These are phyloP conservation scores for Synanceia verrucosa DNA, from an alignment of 2,797 vertebrate species.

Conservation along the genomic window DNA sequence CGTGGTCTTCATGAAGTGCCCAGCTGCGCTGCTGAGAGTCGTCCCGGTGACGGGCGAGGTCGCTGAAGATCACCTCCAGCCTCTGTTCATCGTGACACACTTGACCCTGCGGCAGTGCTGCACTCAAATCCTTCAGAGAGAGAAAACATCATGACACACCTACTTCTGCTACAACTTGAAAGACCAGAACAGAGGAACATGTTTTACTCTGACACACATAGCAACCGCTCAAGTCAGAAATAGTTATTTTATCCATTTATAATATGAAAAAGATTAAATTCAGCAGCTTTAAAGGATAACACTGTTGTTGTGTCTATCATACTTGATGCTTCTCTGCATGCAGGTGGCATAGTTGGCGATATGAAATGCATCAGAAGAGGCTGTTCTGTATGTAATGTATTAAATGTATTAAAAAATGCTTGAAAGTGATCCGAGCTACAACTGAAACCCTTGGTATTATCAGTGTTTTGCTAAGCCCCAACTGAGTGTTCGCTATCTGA, in stretches of 20 bases:
- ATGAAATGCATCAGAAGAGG: not conserved
- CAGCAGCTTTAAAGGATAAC: not conserved
- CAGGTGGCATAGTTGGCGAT: not conserved
- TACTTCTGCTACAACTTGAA: slow-evolving; percentile 8
- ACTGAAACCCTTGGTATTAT: not conserved
- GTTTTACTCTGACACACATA: not conserved
- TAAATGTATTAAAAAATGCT: not conserved
- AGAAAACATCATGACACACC: not conserved
- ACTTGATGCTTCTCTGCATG: not conserved
- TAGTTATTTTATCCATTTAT: not conserved
- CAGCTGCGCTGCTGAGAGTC: slow-evolving; percentile 98
- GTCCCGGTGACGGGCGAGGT: slow-evolving; percentile 91
- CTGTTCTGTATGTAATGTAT: not conserved
- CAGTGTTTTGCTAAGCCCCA: not conserved
- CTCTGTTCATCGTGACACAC: slow-evolving; percentile 96
- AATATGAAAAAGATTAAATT: not conserved
- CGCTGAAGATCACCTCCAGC: slow-evolving; percentile 95
- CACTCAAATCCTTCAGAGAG: slow-evolving; percentile 83
- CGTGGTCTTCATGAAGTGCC: slow-evolving; percentile 95
- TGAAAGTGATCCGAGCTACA: not conserved
- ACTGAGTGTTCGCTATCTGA: not conserved
- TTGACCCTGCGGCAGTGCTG: slow-evolving; percentile 91
- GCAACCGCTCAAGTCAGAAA: not conserved
- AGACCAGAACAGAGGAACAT: slow-evolving; percentile 9
- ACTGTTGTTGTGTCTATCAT: not conserved